Percentiles rank a stretch among this genome's conserved stretches.
Conservation (phyloP, 2,113 vertebrate species). For the Ramphastos sulfuratus region DNA sequence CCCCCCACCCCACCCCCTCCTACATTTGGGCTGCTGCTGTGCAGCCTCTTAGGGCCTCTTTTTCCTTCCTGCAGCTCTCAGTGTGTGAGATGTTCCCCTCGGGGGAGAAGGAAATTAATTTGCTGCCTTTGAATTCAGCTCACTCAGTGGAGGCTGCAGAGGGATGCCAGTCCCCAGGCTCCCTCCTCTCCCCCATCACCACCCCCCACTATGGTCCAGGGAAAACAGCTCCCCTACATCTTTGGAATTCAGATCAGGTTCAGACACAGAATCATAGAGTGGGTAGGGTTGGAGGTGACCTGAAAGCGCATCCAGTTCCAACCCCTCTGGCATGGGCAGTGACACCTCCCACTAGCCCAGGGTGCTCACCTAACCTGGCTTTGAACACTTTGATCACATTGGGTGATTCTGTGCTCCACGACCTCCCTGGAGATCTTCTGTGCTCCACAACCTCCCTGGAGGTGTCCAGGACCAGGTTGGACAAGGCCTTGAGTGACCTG, state of each 20-base stretch:
- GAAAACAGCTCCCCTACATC: not conserved
- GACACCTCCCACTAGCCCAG: no score
- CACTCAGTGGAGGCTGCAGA: fast-evolving
- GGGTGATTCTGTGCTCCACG: no score
- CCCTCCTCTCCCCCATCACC: not conserved
- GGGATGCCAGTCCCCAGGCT: not conserved
- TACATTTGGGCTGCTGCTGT: not conserved
- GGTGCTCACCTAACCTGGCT: no score
- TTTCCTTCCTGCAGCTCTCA: not conserved
- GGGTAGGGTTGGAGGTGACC: no score
- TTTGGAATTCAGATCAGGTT: not conserved
- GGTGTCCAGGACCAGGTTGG: no score
- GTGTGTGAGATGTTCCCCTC: not conserved
- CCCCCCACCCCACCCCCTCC: not conserved
- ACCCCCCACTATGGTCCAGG: fast-evolving
- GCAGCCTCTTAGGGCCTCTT: fast-evolving
- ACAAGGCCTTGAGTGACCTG: no score
- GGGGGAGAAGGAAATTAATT: not conserved
- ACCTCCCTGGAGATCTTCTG: no score
- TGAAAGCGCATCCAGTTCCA: no score
- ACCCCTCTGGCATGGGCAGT: no score
- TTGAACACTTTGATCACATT: no score
- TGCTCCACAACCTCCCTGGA: no score
- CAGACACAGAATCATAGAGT: not conserved
- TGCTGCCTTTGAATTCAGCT: not conserved